Evolutionary conservation across 1,140 invertebrate genomes (phyloP), one percentile per base, ranked within the genome.

Genomic region (Zaprionus davidi): DNA sequence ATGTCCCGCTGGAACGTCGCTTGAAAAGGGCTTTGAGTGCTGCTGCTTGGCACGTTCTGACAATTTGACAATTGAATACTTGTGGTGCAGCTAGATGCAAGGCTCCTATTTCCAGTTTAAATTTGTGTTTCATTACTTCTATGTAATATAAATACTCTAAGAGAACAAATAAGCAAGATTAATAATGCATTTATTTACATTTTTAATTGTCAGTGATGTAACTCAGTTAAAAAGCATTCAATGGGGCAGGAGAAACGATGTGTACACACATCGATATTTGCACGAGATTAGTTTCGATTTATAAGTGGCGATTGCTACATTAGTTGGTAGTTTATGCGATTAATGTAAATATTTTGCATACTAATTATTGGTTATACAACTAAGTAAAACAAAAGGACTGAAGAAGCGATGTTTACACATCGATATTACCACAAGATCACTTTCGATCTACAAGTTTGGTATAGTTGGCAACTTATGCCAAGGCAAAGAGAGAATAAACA

Each of bases 41-140:
- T 24, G 46, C 20, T 24, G 20, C 12, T 51, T 51, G 46, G 46
- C 46, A 51, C 46, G 20, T 20, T 51, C 46, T 51, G 46, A 51
- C 46, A 49, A 22, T 49, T 49, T 49, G 46, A 49, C 46, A 51
- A 51, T 51, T 51, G 46, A 51, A 22, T 51, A 51, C 12, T 51
- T 51, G 46, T 13, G 46, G 20, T 51, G 20, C 11, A 20, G 20
- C 3, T 17, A 22, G 46, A 49, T 49, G 46, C 20, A 22, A 13
- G 11, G 20, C 9, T 22, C 3, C 41, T 1, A 3, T 51, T 51
- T 51, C 46, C 20, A 24, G 46, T 24, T 51, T 13, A 24, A 51
- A 22, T 49, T 49, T 9, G 17, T n/a, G 2, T 6, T 15, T 41
- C 5, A 6, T 6, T 5, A 5, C 38, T 41, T 6, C 41, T 7